phyloP scores from a whole-genome alignment of 2,888 invertebrate genomes.

The Drosophila colorata region DNA sequence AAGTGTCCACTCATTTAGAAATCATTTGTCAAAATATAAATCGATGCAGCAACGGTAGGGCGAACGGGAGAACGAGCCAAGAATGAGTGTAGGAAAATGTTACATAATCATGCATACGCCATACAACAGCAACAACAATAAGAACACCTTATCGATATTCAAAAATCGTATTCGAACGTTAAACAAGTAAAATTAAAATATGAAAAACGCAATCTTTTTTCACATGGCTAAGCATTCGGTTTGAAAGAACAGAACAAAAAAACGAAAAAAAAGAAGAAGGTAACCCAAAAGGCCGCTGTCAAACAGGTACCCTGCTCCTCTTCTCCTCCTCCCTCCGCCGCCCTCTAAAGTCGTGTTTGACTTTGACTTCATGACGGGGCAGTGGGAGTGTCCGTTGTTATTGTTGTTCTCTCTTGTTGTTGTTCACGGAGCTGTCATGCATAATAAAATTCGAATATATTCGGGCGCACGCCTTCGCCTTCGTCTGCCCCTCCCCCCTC shows the following conservation, averaged over 20 bases:
- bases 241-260: constrained; percentile 7
- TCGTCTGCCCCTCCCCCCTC: constrained; percentile 37
- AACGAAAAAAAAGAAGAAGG: constrained; percentile 84
- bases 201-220: constrained; percentile 80
- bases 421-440: constrained; percentile 72
- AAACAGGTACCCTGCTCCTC: constrained; percentile 62
- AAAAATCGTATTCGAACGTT: constrained; percentile 67
- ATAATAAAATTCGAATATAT: constrained; percentile 78
- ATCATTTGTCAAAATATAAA: constrained; percentile 82
- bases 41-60: constrained; percentile 46
- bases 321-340: not conserved
- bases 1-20: constrained; percentile 75
- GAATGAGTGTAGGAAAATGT: constrained; percentile 47
- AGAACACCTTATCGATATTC: constrained; percentile 74
- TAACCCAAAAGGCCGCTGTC: constrained; percentile 62
- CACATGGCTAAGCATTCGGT: constrained; percentile 75
- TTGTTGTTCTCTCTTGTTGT: constrained; percentile 43
- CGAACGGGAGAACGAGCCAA: constrained; percentile 14
- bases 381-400: constrained; percentile 63
- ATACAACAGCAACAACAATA: constrained; percentile 36
- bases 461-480: constrained; percentile 71
- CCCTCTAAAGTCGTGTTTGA: constrained; percentile 21
- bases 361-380: constrained; percentile 53
- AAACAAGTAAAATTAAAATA: constrained; percentile 77
- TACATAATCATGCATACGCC: constrained; percentile 72